Evolutionary conservation across 37 sponge, comb jelly and placozoan genomes (phyloP), one percentile per base, ranked within the genome.

Genomic region (Spongilla lacustris): DNA sequence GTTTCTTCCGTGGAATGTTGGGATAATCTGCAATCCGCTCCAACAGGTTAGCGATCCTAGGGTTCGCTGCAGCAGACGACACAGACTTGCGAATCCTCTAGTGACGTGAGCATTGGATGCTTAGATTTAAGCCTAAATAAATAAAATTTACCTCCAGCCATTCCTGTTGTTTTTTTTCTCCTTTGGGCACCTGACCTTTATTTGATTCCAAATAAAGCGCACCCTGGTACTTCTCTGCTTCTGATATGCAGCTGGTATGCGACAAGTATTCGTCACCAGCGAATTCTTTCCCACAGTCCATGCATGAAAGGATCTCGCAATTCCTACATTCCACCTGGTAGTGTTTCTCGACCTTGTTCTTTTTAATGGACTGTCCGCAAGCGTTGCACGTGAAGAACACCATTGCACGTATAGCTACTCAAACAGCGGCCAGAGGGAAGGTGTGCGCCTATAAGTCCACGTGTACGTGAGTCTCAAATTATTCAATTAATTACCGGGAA

Each of bases 171-270:
- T 97, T 97, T 83, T 83, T 83, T 17, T 91, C 96, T 19, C 97
- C 97, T 73, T 97, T 97, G 25, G 72, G 70, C 32, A 76, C 80
- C 22, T 84, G 89, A 10, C 90, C 95, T 13, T 75, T 82, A 13
- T 82, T 83, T 24, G 85, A 76, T 27, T 81, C 92, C 66, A 89
- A 87, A 80, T 83, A 99, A 75, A 99, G 77, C 13, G 83, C 50
- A 26, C 99, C 99, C 73, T 99, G 99, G 76, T 99, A 99, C 75
- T 95, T 97, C 86, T 99, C 88, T 0, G 97, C 99, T 77, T 99
- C 99, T 37, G 94, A 88, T 36, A 99, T 90, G 66, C 99, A 99
- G 26, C 86, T 81, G 14, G 99, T 99, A 87, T 99, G 99, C 28
- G 70, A 35, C 34, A 76, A 69, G 38, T 94, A 94, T 10, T 88